phyloP scores from a whole-genome alignment of 2,113 vertebrate species.

The Tragulus kanchil region DNA sequence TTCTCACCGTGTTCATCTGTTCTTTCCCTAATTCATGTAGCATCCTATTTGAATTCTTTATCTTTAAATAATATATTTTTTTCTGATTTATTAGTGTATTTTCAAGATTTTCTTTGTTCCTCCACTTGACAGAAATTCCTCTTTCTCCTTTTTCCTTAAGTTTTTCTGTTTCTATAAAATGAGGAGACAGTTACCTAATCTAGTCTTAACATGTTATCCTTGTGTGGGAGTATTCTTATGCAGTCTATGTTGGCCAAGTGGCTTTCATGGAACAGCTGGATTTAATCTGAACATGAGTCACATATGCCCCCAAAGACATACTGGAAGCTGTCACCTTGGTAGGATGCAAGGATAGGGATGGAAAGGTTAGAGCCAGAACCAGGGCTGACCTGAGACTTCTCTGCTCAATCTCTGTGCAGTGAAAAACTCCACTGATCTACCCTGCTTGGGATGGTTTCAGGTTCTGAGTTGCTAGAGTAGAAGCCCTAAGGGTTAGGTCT shows the following conservation, averaged over 20 bases:
- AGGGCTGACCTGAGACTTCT: background rate
- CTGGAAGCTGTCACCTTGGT: background rate
- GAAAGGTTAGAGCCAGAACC: background rate
- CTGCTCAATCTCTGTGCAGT: background rate
- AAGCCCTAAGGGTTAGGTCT: background rate
- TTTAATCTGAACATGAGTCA: background rate
- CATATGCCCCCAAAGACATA: background rate
- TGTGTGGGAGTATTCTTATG: background rate
- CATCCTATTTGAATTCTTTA: no score
- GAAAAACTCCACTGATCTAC: background rate
- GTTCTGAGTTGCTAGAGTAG: background rate
- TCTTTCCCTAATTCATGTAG: no score
- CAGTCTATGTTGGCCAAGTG: background rate
- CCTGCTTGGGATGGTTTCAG: background rate
- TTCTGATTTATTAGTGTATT: no score
- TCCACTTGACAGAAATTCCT: background rate
- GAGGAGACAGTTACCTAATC: background rate
- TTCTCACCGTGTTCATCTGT: background rate
- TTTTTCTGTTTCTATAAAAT: background rate
- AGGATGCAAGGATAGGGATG: background rate
- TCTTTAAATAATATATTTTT: no score
- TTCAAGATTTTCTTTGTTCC: background rate
- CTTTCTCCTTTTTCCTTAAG: background rate
- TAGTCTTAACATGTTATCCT: background rate
- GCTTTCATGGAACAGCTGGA: background rate